These are phyloP conservation scores for Teleiodes luculella DNA, from an alignment of 2,888 invertebrate species.

Conservation along the genomic window DNA sequence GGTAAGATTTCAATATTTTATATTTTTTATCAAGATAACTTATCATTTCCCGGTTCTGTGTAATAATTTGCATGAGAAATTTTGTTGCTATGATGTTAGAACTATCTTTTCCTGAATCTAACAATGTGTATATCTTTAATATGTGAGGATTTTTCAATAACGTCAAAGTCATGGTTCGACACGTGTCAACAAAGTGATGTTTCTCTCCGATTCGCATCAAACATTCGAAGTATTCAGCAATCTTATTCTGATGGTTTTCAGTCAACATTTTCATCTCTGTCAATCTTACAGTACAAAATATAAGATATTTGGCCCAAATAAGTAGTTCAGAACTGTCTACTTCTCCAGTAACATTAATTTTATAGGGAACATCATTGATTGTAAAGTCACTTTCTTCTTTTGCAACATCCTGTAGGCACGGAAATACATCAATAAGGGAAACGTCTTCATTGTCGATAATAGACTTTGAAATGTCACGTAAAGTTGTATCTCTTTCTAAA, in stretches of 20 bases:
- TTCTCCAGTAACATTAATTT: conserved; percentile 35
- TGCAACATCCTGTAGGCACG: conserved; percentile 38
- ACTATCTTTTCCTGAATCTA: conserved; percentile 48
- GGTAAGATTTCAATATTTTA: conserved; percentile 67
- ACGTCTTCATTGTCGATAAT: conserved; percentile 55
- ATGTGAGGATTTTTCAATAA: conserved; percentile 62
- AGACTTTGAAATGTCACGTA: conserved; percentile 60
- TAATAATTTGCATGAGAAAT: conserved; percentile 53
- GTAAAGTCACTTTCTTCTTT: conserved; percentile 38
- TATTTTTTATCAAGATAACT: conserved; percentile 50
- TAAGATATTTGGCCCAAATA: conserved; percentile 64
- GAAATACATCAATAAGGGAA: conserved; percentile 49
- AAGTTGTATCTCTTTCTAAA: conserved; percentile 42
- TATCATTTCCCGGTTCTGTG: conserved; percentile 46
- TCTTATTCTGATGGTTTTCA: conserved; percentile 43
- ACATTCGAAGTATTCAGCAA: conserved; percentile 48
- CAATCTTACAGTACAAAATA: conserved; percentile 57
- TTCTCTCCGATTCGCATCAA: conserved; percentile 51
- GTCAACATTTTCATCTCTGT: conserved; percentile 49
- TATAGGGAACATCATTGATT: conserved; percentile 40
- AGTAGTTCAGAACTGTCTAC: conserved; percentile 58
- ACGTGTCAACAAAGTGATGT: conserved; percentile 47
- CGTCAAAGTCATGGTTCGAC: conserved; percentile 48
- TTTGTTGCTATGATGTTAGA: conserved; percentile 50
- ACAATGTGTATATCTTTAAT: conserved; percentile 57